A percentile compares a stretch with the other conserved stretches of the same genome.
Evolutionary conservation across 2,797 vertebrate genomes (phyloP).

Genomic region (Enteromius treurensis): DNA sequence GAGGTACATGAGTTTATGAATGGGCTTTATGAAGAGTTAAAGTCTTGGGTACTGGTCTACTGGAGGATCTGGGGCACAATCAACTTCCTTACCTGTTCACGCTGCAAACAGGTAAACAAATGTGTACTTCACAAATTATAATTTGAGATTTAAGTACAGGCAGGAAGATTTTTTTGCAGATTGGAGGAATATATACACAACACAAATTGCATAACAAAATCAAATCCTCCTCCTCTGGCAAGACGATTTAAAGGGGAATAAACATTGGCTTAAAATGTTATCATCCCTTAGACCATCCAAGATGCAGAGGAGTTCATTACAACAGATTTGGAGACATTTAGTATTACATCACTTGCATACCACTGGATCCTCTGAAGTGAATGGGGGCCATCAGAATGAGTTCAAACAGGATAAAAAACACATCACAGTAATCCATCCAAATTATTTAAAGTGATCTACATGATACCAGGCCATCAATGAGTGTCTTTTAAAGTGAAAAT

Average conservation of each 20-base stretch:
- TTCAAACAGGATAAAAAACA: background rate
- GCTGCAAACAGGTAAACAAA: conserved; percentile 85
- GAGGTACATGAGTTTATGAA: conserved; percentile 90
- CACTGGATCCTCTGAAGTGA: background rate
- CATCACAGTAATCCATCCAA: background rate
- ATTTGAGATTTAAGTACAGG: background rate
- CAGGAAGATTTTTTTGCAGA: no score
- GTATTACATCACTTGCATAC: background rate
- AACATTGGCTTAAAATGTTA: no score
- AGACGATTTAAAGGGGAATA: background rate
- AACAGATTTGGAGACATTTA: background rate
- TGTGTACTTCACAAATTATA: background rate
- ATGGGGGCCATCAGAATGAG: background rate
- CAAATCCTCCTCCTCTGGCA: no score
- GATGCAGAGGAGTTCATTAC: background rate
- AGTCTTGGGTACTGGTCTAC: conserved; percentile 95
- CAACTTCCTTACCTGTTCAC: conserved; percentile 89
- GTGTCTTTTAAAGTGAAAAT: background rate
- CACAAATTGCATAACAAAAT: no score
- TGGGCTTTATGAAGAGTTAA: conserved; percentile 88
- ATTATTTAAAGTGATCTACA: background rate
- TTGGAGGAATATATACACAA: no score
- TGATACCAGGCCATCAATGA: background rate
- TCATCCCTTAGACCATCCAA: background rate
- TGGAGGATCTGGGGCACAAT: conserved; percentile 96